Evolutionary conservation across 2,797 vertebrate genomes (phyloP).

Genomic region (Pantherophis alleghaniensis): DNA sequence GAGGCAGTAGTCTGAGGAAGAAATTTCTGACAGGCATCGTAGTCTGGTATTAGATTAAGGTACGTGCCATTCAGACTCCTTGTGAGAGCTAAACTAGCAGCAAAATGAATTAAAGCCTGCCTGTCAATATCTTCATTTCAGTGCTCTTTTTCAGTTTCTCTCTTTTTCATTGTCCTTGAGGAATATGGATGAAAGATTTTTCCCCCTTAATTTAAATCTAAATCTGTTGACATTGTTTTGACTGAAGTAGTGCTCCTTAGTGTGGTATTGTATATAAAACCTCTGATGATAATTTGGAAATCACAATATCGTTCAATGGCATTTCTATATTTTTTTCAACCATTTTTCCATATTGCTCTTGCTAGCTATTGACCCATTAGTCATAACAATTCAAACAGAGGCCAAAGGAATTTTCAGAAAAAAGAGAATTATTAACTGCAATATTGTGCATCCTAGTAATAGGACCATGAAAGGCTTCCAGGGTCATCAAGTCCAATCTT

Average conservation of each 20-base stretch:
- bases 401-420: conserved; percentile 1
- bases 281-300: neutral
- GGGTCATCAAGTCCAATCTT: conserved; percentile 7
- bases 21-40: neutral
- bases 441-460: neutral
- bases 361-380: neutral
- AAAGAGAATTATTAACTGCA: neutral
- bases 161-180: neutral
- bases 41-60: neutral
- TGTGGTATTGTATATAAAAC: neutral
- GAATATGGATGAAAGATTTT: neutral
- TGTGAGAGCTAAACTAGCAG: neutral
- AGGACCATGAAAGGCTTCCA: neutral
- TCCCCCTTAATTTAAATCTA: neutral
- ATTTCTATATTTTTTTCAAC: neutral
- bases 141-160: neutral
- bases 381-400: neutral
- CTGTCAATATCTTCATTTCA: neutral
- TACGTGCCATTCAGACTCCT: neutral
- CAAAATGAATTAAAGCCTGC: neutral
- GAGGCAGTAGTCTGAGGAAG: neutral
- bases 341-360: neutral
- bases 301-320: neutral
- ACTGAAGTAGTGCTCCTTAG: neutral
- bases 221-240: neutral